Evolutionary conservation across 2,113 vertebrate genomes (phyloP).

Genomic region (Pedionomus torquatus): DNA sequence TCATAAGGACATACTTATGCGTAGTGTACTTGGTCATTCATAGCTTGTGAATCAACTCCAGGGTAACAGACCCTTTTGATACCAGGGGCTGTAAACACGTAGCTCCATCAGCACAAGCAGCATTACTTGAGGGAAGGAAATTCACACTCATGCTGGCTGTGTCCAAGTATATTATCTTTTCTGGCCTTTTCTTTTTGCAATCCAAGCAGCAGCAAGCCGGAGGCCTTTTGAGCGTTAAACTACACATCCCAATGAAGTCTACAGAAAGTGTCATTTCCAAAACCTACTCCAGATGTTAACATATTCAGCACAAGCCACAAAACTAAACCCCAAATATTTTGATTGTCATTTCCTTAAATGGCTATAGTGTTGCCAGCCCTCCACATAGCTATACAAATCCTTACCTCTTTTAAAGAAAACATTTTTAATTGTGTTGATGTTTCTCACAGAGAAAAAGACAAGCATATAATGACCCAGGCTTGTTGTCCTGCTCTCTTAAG

Average conservation of each 20-base stretch:
- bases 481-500: background rate
- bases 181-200: background rate
- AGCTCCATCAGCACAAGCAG: background rate
- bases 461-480: background rate
- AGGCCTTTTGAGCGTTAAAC: background rate
- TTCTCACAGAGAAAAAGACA: background rate
- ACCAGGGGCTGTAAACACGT: background rate
- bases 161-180: background rate
- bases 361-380: background rate
- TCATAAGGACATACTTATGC: background rate
- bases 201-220: conserved; percentile 3
- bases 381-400: background rate
- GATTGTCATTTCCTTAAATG: background rate
- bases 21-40: background rate
- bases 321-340: background rate
- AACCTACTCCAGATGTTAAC: conserved; percentile 6
- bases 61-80: background rate
- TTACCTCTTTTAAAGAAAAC: background rate
- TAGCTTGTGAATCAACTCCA: background rate
- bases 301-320: background rate
- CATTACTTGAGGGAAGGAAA: background rate
- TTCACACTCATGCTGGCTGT: background rate
- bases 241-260: background rate
- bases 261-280: background rate
- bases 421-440: background rate